Evolutionary conservation across 2,888 invertebrate species (phyloP).

Genomic region (Pyrochroa serraticornis): DNA sequence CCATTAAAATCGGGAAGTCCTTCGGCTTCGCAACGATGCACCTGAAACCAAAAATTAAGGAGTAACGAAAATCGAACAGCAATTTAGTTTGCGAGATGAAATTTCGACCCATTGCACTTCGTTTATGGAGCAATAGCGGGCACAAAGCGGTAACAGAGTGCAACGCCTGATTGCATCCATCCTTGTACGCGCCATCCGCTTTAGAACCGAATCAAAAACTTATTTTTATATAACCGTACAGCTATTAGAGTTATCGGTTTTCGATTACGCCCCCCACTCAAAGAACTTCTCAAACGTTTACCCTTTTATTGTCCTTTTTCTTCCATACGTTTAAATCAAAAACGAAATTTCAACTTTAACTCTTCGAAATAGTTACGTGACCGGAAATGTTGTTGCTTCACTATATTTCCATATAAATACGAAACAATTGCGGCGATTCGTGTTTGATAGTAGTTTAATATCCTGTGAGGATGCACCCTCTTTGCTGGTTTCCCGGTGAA

Average conservation of each 20-base stretch:
- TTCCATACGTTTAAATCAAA: constrained; percentile 7
- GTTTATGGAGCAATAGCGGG: constrained; percentile 34
- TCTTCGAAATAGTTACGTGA: neutral
- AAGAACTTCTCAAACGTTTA: neutral
- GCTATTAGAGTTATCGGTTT: constrained; percentile 30
- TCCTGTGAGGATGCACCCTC: constrained; percentile 19
- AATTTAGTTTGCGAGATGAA: constrained; percentile 2
- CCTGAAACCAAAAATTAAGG: constrained; percentile 56
- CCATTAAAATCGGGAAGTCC: constrained; percentile 73
- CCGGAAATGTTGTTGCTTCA: neutral
- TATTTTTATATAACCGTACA: constrained; percentile 27
- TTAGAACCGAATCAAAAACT: constrained; percentile 21
- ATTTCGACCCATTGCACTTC: constrained; percentile 29
- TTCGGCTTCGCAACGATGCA: constrained; percentile 79
- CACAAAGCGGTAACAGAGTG: constrained; percentile 39
- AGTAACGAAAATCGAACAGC: constrained; percentile 1
- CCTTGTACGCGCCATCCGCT: neutral
- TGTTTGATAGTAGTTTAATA: constrained; percentile 2
- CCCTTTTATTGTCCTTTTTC: constrained; percentile 6
- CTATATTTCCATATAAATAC: neutral
- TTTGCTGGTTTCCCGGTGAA: constrained; percentile 4
- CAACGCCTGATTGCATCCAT: constrained; percentile 40
- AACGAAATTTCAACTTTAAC: neutral
- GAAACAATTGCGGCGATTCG: neutral
- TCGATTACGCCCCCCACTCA: constrained; percentile 21